phyloP scores from a whole-genome alignment of 2,888 invertebrate species.

The Ctena decussata region DNA sequence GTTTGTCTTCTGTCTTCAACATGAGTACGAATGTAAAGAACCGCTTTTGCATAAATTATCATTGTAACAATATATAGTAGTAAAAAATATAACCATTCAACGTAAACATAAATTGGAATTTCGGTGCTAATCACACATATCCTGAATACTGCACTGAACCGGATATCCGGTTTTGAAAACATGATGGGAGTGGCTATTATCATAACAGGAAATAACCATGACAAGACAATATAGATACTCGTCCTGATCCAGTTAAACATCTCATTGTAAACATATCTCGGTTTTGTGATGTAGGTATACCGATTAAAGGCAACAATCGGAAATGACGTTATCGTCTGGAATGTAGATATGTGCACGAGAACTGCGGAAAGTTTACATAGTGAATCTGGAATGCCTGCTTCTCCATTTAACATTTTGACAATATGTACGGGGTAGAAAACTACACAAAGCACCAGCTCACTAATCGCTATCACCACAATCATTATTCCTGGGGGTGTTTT shows the following conservation, averaged over 20 bases:
- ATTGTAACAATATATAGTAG: background rate
- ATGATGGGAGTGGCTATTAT: background rate
- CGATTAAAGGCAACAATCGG: background rate
- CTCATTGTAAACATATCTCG: background rate
- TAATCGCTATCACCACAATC: background rate
- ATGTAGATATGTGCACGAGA: background rate
- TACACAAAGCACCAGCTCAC: background rate
- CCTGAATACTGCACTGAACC: background rate
- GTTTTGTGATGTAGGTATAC: background rate
- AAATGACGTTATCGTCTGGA: background rate
- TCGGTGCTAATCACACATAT: background rate
- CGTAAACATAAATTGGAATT: background rate
- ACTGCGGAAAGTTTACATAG: background rate
- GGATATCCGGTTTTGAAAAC: background rate
- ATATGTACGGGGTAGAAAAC: background rate
- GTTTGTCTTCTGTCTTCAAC: background rate
- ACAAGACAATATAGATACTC: background rate
- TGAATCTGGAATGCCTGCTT: background rate
- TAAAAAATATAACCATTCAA: background rate
- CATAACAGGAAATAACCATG: background rate
- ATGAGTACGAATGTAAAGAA: background rate
- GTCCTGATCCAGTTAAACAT: background rate
- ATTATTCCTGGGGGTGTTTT: background rate
- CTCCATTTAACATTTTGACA: background rate
- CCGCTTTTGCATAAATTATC: background rate